Base-by-base conservation (phyloP, 2,888 invertebrate genomes). In the Megamerina dolium region DNA sequence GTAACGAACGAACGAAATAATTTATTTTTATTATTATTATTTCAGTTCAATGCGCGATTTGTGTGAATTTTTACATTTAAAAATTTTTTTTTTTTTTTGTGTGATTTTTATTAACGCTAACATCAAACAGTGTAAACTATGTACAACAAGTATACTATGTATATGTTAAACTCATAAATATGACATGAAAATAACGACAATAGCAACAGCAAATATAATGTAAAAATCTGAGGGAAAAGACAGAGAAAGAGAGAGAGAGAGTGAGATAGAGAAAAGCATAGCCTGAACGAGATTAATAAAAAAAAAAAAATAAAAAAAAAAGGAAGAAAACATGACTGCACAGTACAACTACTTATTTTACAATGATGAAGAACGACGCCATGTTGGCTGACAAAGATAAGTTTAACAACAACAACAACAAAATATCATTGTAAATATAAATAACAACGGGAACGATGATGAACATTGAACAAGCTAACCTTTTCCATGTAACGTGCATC, bases 351-450 rank as follows among this genome's bases (percentile, higher is more conserved):
- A 37, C 37, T 17, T n/a, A n/a, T n/a, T n/a, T 13, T 4, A 27
- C 27, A 27, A 26, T 37, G 27, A 37, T 27, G 27, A 27, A 27
- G 13, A 26, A 34, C 21, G 37, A 37, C 37, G 37, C 37, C 37
- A 37, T 37, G 12, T 37, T 37, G 37, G 37, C 37, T 37, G 27
- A 23, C 27, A 27, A 14, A 37, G 37, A 37, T 37, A 37, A 27
- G 27, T 27, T 37, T 9, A 13, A 31, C 12, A 31, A 10, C n/a
- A 31, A 31, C n/a, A 5, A 31, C n/a, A n/a, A 14, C 4, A 31
- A 9, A 31, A n/a, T 14, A 31, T 13, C 4, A 16, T 26, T 26
- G 26, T 26, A 12, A 9, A 12, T 14, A 10, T 13, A 5, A 27
- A 5, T 13, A 27, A 27, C 5, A 27, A 27, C 27, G 13, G 5